A percentile compares a stretch with the other conserved stretches of the same genome.
Conservation (phyloP, 1,140 invertebrate genomes). For the Metaphire vulgaris region DNA sequence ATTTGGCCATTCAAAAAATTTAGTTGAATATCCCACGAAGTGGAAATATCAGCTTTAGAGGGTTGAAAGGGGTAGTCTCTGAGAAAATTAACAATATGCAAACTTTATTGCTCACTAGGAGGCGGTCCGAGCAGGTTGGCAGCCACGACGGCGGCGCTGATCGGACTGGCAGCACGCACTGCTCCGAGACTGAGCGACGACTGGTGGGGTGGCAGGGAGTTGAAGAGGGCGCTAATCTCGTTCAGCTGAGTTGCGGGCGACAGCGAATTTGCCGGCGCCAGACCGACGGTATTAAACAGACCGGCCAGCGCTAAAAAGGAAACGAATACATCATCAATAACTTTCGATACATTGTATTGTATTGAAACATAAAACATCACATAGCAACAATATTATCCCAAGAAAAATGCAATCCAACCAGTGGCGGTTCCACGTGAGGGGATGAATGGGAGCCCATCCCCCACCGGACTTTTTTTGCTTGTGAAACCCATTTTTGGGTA, state of each 20-base stretch:
- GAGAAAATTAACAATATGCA: background rate
- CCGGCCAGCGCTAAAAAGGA: constrained; percentile 6
- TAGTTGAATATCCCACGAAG: too few relatives aligned
- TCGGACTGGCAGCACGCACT: constrained; percentile 3
- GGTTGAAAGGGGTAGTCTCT: background rate
- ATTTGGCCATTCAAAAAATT: too few relatives aligned
- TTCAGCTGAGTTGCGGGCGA: background rate
- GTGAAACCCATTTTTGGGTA: too few relatives aligned
- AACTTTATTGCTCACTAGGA: background rate
- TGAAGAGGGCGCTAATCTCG: constrained; percentile 12
- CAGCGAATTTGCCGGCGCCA: background rate
- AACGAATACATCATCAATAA: too few relatives aligned
- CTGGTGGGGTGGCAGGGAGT: constrained; percentile 5
- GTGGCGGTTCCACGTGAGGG: too few relatives aligned
- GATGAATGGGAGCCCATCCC: too few relatives aligned
- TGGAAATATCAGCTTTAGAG: background rate
- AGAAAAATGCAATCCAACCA: too few relatives aligned
- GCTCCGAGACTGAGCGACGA: constrained; percentile 8
- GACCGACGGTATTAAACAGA: background rate
- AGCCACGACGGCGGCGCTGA: background rate
- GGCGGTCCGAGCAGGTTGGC: constrained; percentile 3
- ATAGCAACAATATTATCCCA: too few relatives aligned
- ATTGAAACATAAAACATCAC: too few relatives aligned
- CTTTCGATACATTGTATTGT: too few relatives aligned
- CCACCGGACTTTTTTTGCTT: too few relatives aligned